A percentile compares a stretch with the other conserved stretches of the same genome.
phyloP scores from a whole-genome alignment of 2,797 vertebrate species.

The Chaetodon trifasciatus region DNA sequence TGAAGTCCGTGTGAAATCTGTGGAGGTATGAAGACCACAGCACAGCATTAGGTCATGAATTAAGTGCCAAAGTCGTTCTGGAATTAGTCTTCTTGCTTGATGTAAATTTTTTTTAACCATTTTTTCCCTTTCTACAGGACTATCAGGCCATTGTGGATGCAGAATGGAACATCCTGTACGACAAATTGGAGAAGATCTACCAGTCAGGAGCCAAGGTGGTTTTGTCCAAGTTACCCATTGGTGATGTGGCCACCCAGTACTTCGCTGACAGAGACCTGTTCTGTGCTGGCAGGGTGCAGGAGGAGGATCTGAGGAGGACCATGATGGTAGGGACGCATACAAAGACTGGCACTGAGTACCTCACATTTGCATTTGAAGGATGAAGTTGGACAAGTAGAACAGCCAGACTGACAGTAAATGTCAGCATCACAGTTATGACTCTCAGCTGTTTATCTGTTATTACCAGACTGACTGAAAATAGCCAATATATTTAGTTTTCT shows the following conservation, averaged over 20 bases:
- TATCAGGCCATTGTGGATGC: constrained; percentile 99
- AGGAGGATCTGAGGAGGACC: constrained; percentile 97
- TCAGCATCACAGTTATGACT: not conserved
- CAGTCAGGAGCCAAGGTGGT: constrained; percentile 96
- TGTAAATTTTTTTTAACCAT: not conserved
- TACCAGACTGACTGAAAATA: not conserved
- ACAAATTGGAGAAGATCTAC: constrained; percentile 96
- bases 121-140: constrained; percentile 83
- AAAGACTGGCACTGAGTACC: not conserved
- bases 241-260: constrained; percentile 97
- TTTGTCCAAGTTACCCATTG: constrained; percentile 94
- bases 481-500: not conserved
- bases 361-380: not conserved
- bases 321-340: constrained; percentile 92
- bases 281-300: constrained; percentile 95
- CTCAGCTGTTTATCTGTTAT: not conserved
- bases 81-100: fast-evolving
- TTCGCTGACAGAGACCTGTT: constrained; percentile 98
- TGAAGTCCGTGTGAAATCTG: constrained; percentile 92
- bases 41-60: not conserved
- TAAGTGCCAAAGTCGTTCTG: fast-evolving
- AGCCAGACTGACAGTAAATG: not conserved
- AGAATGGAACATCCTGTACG: constrained; percentile 98
- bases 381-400: not conserved
- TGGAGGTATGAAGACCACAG: constrained; percentile 85